Conservation (phyloP, 2,113 vertebrate genomes). For the Parus major region DNA sequence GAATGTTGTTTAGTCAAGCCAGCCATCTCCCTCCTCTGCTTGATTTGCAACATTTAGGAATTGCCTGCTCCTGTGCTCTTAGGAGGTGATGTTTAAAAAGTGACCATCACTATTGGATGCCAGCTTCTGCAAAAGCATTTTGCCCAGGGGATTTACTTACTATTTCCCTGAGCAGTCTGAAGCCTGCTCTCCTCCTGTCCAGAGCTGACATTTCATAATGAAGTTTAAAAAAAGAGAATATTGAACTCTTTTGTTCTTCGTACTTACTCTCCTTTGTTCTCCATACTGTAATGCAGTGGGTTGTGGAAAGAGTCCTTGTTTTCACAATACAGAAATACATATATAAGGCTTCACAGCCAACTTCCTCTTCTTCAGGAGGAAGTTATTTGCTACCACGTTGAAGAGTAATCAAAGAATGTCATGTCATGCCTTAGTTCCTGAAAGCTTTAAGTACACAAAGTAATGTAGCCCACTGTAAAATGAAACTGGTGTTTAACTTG, state of each 20-base stretch:
- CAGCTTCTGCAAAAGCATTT: background rate
- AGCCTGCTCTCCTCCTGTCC: background rate
- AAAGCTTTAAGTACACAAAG: background rate
- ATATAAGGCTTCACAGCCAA: background rate
- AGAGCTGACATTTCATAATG: background rate
- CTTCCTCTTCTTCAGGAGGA: background rate
- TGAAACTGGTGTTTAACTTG: background rate
- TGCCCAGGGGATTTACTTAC: background rate
- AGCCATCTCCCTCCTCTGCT: background rate
- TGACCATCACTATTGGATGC: background rate
- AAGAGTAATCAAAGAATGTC: background rate
- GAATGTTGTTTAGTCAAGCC: background rate
- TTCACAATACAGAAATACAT: background rate
- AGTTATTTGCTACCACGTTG: background rate
- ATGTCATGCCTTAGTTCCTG: background rate
- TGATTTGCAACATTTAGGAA: background rate
- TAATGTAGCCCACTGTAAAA: background rate
- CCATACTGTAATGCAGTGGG: fast-evolving
- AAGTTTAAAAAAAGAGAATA: background rate
- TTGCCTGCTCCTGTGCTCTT: background rate
- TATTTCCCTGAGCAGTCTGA: background rate
- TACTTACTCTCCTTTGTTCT: background rate
- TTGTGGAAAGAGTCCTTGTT: background rate
- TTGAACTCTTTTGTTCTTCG: background rate
- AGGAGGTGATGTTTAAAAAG: background rate